Percentiles rank a stretch among this genome's conserved stretches.
These are phyloP conservation scores for Sylvilagus bachmani DNA, from an alignment of 2,113 vertebrate species.

Conservation along the genomic window DNA sequence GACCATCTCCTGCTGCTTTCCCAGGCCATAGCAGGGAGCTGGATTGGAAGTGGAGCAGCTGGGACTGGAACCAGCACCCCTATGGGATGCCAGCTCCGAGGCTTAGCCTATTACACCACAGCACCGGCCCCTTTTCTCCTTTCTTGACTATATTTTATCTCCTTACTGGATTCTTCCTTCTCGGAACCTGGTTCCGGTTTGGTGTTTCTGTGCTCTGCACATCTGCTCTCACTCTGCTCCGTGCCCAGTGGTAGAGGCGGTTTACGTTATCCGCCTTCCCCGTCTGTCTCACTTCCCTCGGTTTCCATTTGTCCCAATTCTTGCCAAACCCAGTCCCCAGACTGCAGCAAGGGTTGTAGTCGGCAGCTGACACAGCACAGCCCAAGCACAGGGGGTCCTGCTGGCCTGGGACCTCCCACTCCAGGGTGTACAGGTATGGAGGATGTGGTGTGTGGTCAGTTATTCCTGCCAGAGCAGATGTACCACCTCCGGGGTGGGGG, in stretches of 20 bases:
- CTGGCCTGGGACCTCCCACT: too few species aligned
- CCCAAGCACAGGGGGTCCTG: background rate
- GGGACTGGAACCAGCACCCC: too few species aligned
- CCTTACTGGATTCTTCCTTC: accelerated
- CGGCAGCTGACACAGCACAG: accelerated
- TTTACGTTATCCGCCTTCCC: too few species aligned
- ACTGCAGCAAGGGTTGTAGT: background rate
- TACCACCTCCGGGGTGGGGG: too few species aligned
- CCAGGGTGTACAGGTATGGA: accelerated
- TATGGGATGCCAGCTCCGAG: too few species aligned
- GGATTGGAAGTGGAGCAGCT: too few species aligned
- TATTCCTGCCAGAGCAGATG: background rate
- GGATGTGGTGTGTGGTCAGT: background rate
- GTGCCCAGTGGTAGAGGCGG: too few species aligned
- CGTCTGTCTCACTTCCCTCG: background rate
- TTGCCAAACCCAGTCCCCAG: background rate
- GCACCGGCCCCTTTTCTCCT: too few species aligned
- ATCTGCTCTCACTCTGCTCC: background rate
- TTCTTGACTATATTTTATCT: background rate
- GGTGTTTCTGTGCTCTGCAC: background rate
- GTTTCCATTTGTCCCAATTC: background rate
- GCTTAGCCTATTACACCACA: too few species aligned
- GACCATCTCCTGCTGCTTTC: too few species aligned
- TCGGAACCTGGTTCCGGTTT: accelerated
- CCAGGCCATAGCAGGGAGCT: too few species aligned